Evolutionary conservation across 2,113 vertebrate species (phyloP), one percentile per base, ranked within the genome.

Genomic region (Xenopus borealis): DNA sequence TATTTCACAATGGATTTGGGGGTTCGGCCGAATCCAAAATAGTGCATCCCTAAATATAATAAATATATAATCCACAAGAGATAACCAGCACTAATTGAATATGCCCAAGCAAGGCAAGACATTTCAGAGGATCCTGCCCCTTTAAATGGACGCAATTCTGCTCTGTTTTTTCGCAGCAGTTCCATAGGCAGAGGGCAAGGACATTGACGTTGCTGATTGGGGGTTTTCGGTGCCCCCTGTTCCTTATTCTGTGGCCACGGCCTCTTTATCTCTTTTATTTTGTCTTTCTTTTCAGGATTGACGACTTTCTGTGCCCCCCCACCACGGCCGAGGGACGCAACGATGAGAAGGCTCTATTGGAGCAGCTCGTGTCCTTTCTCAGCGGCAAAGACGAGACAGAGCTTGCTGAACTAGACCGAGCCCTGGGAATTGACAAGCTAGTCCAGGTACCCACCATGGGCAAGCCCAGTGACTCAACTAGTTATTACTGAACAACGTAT

Each of bases 331-430:
- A 98, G 84, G 93, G 91, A 23, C 92, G 93, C 10, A 97, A 89
- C 1, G 96, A 98, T 0, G 96, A 98, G 88, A 98, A 97, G 58
- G 95, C 94, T 47, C 91, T 98, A 63, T 82, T 98, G 0, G 96
- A 98, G 75, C 95, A 98, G 86, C 92, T 98, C 4, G 92, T 97
- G 12, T 94, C 92, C 81, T 96, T 98, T 87, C 93, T 98, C 79
- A 98, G 95, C n/a, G 94, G 94, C 77, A 97, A 95, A n/a, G 95
- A 98, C 3, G 96, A 98, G 87, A 96, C 93, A 0, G 94, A 98
- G 78, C 88, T 98, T 78, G 96, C 93, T 0, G 94, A 97, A 80
- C 88, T 98, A 78, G 96, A 98, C 83, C 90, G 94, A 65, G 96
- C 96, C 0, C 90, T 98, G 47, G 96, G 96, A 13, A 98, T 98